These are phyloP conservation scores for Tipula unca DNA, from an alignment of 2,888 invertebrate genomes.

Conservation along the genomic window DNA sequence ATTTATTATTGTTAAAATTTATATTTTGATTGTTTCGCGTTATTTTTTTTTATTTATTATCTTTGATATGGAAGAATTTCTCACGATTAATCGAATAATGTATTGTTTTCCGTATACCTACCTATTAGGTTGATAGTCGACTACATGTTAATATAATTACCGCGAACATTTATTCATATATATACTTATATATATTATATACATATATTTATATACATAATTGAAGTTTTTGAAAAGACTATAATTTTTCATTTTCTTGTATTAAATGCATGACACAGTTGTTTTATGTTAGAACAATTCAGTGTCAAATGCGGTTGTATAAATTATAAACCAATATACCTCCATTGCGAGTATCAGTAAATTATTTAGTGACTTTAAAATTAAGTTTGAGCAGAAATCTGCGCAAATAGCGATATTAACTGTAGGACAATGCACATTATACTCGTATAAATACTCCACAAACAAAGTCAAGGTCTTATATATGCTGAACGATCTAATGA, in stretches of 20 bases:
- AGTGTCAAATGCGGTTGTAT: not conserved
- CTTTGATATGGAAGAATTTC: not conserved
- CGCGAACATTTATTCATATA: too few relatives aligned
- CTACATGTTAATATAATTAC: not conserved
- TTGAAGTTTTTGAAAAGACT: not conserved
- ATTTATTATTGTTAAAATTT: not conserved
- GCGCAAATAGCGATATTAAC: not conserved
- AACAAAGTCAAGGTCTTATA: not conserved
- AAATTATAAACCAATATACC: not conserved
- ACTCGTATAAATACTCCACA: not conserved
- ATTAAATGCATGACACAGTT: not conserved
- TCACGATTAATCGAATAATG: not conserved
- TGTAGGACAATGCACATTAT: too few relatives aligned
- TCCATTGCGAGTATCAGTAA: too few relatives aligned
- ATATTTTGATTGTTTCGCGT: not conserved
- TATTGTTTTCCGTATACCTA: not conserved
- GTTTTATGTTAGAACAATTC: not conserved
- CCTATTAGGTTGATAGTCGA: not conserved
- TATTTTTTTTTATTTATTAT: not conserved
- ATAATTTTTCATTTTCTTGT: not conserved
- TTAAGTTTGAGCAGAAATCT: not conserved
- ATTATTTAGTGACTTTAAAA: too few relatives aligned
- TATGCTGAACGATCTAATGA: not conserved
- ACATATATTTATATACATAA: slow-evolving; percentile 1
- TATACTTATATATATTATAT: too few relatives aligned